Evolutionary conservation across 2,113 vertebrate species (phyloP), one percentile per base, ranked within the genome.

Genomic region (Oncorhynchus keta): DNA sequence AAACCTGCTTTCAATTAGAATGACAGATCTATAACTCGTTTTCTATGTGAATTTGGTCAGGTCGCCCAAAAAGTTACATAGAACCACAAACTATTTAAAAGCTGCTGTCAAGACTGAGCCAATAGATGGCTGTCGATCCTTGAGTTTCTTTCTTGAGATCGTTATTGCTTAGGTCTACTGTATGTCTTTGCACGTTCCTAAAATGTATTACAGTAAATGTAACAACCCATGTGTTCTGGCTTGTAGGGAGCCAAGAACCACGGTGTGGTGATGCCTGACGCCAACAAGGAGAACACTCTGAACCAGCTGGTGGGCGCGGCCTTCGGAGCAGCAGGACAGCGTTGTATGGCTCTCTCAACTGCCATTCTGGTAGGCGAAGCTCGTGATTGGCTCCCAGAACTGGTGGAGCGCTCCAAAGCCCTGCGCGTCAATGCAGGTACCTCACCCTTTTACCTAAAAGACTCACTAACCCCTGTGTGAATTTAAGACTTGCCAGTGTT

Each of bases 301-400:
- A 99, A 99, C 92, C 98, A 99, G 91, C 91, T 99, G 75, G 96
- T 99, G 75, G 98, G 98, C 7, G 98, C 98, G 68, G 98, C 98
- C 59, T 99, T 99, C 74, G 98, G 98, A 84, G 98, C 98, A 73
- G 98, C 97, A 14, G 98, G 98, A 39, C 98, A 99, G 81, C 96
- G 98, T 75, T 99, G 98, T 75, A 99, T 99, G 98, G 98, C 98
- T 28, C 94, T 99, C 18, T 99, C 97, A 79, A 98, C 97, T 3
- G 97, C 97, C 71, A 89, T 99, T 84, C 92, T 99, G 12, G 96
- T 99, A 6, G 98, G 97, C 68, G 96, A 98, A 85, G 94, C 97
- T 76, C 94, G 93, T 22, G 89, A 93, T 68, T 99, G 97, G 98
- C 91, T 99, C 48, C 96, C 97, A 70, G 97, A 99, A 89, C 92